Evolutionary conservation across 1,140 invertebrate species (phyloP).

Genomic region (Scaptomyza hsui): DNA sequence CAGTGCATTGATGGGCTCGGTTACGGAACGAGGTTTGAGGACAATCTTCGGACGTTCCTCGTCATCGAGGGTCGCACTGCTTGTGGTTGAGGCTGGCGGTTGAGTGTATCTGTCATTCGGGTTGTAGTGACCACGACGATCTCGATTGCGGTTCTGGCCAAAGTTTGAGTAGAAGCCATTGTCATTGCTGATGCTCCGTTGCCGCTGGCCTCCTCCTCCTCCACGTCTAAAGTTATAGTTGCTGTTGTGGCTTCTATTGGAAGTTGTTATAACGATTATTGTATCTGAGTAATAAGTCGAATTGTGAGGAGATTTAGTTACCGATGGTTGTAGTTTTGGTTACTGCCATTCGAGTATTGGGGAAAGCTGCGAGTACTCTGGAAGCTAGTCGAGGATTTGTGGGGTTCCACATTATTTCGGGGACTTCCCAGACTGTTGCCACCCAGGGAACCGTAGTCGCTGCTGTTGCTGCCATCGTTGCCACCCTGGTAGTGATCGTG

Average conservation of each 20-base stretch:
- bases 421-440: slow-evolving; percentile 38
- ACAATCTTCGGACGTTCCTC: slow-evolving; percentile 91
- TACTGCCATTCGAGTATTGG: slow-evolving; percentile 27
- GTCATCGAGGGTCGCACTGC: slow-evolving; percentile 84
- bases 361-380: slow-evolving; percentile 54
- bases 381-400: slow-evolving; percentile 32
- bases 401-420: slow-evolving; percentile 11
- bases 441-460: slow-evolving; percentile 24
- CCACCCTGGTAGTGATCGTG: slow-evolving; percentile 19
- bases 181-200: slow-evolving; percentile 37
- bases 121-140: slow-evolving; percentile 71
- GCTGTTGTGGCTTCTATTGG: slow-evolving; percentile 8
- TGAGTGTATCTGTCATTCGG: slow-evolving; percentile 38
- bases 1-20: slow-evolving; percentile 92
- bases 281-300: slow-evolving; percentile 4
- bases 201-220: not conserved
- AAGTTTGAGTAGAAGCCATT: slow-evolving; percentile 54
- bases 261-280: slow-evolving; percentile 27
- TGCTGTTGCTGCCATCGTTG: slow-evolving; percentile 51
- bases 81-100: not conserved
- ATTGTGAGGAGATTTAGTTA: too few species aligned
- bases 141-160: slow-evolving; percentile 76
- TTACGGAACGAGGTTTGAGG: slow-evolving; percentile 91
- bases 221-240: slow-evolving; percentile 15
- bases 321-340: slow-evolving; percentile 43